Conservation (phyloP, 2,113 vertebrate species). For the Elephantulus edwardii region DNA sequence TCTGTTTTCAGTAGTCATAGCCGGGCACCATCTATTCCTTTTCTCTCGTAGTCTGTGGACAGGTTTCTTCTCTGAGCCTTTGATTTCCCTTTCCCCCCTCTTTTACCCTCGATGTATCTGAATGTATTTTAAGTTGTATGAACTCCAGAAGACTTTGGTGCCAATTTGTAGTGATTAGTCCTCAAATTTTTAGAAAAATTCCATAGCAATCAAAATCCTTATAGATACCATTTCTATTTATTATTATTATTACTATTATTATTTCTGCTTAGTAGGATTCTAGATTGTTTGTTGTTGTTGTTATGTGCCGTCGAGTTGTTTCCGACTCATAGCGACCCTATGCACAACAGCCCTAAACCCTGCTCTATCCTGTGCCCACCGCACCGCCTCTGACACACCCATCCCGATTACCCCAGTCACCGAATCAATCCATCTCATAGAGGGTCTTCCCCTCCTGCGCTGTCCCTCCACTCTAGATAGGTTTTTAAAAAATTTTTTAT, state of each 20-base stretch:
- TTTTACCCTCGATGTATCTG: not conserved
- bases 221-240: not conserved
- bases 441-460: too few relatives aligned
- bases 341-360: too few relatives aligned
- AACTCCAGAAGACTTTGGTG: slow-evolving; percentile 18
- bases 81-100: not conserved
- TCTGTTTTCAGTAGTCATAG: not conserved
- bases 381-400: too few relatives aligned
- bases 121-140: not conserved
- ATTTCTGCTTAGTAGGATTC: not conserved
- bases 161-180: not conserved
- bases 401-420: too few relatives aligned
- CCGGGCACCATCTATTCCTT: not conserved
- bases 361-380: too few relatives aligned
- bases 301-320: too few relatives aligned
- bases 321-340: too few relatives aligned
- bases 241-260: too few relatives aligned
- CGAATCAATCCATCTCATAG: too few relatives aligned
- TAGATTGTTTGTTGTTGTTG: not conserved
- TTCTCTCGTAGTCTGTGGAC: not conserved
- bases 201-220: not conserved
- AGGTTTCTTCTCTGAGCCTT: not conserved
- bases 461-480: too few relatives aligned
- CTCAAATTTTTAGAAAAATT: not conserved
- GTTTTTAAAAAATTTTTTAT: too few relatives aligned